Evolutionary conservation across 2,888 invertebrate genomes (phyloP).

Genomic region (Eudemis profundana): DNA sequence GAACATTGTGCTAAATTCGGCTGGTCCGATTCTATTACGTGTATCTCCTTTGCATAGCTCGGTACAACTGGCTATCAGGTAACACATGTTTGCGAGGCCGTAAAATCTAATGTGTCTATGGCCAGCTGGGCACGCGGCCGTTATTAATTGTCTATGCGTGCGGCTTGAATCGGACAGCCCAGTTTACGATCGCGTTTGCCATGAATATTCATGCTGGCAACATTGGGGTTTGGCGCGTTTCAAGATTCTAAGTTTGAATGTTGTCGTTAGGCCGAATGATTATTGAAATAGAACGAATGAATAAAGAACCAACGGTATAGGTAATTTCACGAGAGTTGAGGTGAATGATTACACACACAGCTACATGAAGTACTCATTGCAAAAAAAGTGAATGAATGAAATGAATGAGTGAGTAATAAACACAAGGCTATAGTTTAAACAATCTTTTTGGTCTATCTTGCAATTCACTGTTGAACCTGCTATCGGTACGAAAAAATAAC

Average conservation of each 20-base stretch:
- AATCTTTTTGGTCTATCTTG: no score
- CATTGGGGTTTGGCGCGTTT: conserved; percentile 21
- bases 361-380: no score
- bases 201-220: conserved; percentile 71
- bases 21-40: no score
- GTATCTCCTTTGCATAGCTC: neutral
- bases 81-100: conserved; percentile 72
- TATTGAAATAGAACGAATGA: neutral
- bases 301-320: no score
- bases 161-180: conserved; percentile 74
- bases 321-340: no score
- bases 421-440: no score
- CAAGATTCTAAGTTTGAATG: conserved; percentile 30
- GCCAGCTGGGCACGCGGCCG: conserved; percentile 75
- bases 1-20: no score
- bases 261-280: neutral
- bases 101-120: conserved; percentile 71
- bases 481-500: no score
- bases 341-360: no score
- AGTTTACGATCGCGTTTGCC: conserved; percentile 68
- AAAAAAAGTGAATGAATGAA: no score
- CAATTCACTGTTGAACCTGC: no score
- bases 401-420: no score
- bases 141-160: conserved; percentile 77
- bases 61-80: conserved; percentile 60